Evolutionary conservation across 2,113 vertebrate species (phyloP).

Genomic region (Hoplias malabaricus): DNA sequence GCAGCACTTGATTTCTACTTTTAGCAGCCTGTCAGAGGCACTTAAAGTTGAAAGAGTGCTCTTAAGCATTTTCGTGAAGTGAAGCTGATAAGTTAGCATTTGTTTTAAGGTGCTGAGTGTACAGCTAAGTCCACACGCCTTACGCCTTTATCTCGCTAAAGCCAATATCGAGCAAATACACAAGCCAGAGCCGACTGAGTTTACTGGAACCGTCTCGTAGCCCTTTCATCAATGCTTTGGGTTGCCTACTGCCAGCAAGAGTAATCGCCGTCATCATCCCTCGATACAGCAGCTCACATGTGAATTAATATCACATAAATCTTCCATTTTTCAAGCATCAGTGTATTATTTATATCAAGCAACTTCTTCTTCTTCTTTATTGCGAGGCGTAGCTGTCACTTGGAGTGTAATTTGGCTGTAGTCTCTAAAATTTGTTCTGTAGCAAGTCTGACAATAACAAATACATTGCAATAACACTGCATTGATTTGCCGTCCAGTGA

Average conservation of each 20-base stretch:
- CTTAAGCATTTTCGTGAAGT: constrained; percentile 1
- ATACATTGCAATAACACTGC: constrained; percentile 37
- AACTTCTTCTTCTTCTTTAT: not conserved
- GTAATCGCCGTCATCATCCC: constrained; percentile 25
- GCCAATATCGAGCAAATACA: constrained; percentile 23
- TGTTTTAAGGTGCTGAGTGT: constrained; percentile 29
- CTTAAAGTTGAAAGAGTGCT: not conserved
- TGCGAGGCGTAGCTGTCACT: constrained; percentile 9
- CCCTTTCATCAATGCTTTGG: constrained; percentile 10
- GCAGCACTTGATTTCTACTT: not conserved
- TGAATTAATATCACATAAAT: constrained; percentile 42
- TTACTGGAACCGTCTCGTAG: not conserved
- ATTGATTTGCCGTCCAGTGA: constrained; percentile 54
- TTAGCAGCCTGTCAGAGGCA: not conserved
- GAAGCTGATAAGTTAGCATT: constrained; percentile 10
- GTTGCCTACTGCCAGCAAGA: constrained; percentile 21
- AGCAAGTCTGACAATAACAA: constrained; percentile 42
- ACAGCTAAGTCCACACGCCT: constrained; percentile 24
- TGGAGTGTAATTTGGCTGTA: not conserved
- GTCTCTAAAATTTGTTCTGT: constrained; percentile 10
- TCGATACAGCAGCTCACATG: constrained; percentile 11
- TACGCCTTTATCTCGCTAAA: constrained; percentile 27
- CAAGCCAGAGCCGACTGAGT: not conserved
- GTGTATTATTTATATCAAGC: constrained; percentile 38
- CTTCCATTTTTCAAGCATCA: constrained; percentile 16